A percentile compares a stretch with the other conserved stretches of the same genome.
Evolutionary conservation across 2,888 invertebrate species (phyloP).

Genomic region (Dione vanillae): DNA sequence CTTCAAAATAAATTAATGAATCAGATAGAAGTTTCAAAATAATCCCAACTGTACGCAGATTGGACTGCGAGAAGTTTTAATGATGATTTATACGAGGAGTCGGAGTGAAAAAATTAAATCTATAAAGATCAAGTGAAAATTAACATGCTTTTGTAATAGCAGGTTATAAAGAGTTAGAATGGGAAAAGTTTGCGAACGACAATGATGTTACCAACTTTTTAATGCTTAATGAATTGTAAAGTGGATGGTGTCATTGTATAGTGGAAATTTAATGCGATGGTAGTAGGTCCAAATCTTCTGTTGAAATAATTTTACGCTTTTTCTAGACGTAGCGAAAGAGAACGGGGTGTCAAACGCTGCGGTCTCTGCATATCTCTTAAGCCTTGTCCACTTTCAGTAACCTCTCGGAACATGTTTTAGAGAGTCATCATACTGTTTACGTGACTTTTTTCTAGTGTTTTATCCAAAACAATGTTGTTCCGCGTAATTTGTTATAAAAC

Average conservation of each 20-base stretch:
- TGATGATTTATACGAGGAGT: conserved; percentile 48
- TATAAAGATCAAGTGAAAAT: conserved; percentile 46
- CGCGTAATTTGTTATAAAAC: too few species aligned
- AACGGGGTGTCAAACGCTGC: too few species aligned
- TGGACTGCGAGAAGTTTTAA: conserved; percentile 46
- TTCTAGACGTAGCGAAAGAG: too few species aligned
- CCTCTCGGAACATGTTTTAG: too few species aligned
- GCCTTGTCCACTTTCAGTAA: too few species aligned
- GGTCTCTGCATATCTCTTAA: too few species aligned
- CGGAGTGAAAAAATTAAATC: conserved; percentile 46
- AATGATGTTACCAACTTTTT: not conserved
- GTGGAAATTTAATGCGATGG: too few species aligned
- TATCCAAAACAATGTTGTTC: too few species aligned
- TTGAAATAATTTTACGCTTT: too few species aligned
- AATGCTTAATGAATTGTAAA: not conserved
- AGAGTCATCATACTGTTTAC: too few species aligned
- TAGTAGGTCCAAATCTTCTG: too few species aligned
- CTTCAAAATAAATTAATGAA: conserved; percentile 35
- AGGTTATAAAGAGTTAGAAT: conserved; percentile 42
- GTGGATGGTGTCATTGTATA: not conserved
- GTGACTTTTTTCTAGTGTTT: too few species aligned
- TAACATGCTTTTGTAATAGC: conserved; percentile 45
- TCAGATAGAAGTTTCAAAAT: conserved; percentile 35
- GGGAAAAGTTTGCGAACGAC: conserved; percentile 19
- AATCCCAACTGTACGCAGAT: conserved; percentile 41